Evolutionary conservation across 1,140 invertebrate genomes (phyloP).

Genomic region (Drosophila novamexicana): DNA sequence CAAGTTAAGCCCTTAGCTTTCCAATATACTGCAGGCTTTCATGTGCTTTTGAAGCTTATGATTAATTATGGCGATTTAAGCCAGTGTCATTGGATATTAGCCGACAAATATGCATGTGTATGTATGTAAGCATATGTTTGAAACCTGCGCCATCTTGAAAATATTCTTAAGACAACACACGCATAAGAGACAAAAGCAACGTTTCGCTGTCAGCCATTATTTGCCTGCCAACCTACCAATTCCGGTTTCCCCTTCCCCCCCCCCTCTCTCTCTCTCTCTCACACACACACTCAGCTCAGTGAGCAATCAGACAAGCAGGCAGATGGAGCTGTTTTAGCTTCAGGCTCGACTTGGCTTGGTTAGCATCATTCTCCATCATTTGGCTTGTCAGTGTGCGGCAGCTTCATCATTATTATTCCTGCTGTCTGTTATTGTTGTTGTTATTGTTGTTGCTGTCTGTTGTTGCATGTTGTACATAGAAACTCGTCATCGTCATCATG

Average conservation of each 20-base stretch:
- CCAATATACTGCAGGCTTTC: neutral
- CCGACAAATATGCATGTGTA: neutral
- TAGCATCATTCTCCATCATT: conserved; percentile 78
- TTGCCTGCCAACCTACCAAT: conserved; percentile 60
- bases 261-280: neutral
- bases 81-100: conserved; percentile 9
- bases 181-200: conserved; percentile 24
- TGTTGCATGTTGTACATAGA: conserved; percentile 54
- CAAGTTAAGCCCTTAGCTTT: no score
- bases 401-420: conserved; percentile 80
- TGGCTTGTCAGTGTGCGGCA: conserved; percentile 82
- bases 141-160: conserved; percentile 71
- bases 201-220: conserved; percentile 73
- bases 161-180: conserved; percentile 64
- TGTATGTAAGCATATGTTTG: conserved; percentile 12
- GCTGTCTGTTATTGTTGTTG: conserved; percentile 25
- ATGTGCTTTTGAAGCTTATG: neutral
- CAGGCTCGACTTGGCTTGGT: conserved; percentile 37
- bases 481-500: conserved; percentile 70
- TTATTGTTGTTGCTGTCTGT: conserved; percentile 31
- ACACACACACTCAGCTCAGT: neutral
- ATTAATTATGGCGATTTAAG: conserved; percentile 12
- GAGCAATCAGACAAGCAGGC: conserved; percentile 63
- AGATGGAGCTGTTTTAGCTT: conserved; percentile 31
- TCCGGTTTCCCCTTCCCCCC: neutral